Percentiles rank a stretch among this genome's conserved stretches.
phyloP scores from a whole-genome alignment of 1,140 invertebrate species.

The Amphibalanus amphitrite region DNA sequence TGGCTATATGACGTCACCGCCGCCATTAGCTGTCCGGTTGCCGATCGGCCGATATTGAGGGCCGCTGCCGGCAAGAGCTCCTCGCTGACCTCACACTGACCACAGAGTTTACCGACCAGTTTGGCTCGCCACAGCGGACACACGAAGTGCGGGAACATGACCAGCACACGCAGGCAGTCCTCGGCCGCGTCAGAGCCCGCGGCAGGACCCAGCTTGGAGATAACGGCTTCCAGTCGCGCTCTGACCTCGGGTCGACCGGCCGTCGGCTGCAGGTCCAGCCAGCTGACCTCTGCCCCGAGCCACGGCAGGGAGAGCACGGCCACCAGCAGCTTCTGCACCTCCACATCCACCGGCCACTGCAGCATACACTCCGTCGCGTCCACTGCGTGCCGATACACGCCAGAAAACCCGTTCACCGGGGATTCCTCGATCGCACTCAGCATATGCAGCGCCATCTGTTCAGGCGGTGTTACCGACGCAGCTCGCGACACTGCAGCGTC shows the following conservation, averaged over 20 bases:
- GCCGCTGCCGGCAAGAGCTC: no score
- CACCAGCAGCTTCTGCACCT: neutral
- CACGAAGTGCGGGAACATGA: no score
- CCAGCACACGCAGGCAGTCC: no score
- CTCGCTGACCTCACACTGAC: no score
- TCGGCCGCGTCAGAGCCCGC: no score
- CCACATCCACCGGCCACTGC: neutral
- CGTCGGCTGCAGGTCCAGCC: neutral
- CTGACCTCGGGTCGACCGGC: neutral
- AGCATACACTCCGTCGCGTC: neutral
- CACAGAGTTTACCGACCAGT: no score
- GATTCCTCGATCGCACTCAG: neutral
- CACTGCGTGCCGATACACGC: neutral
- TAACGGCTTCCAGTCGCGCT: no score
- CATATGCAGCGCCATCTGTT: neutral
- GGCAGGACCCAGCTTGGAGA: no score
- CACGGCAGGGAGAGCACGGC: neutral
- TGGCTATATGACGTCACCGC: no score
- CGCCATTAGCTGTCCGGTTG: no score
- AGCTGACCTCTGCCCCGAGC: neutral
- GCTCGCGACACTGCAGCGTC: no score
- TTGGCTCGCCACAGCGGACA: no score
- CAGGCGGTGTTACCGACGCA: neutral
- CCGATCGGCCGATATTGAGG: neutral
- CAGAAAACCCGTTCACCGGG: neutral